These are phyloP conservation scores for Siphamia tubifer DNA, from an alignment of 2,113 vertebrate genomes.

Conservation along the genomic window DNA sequence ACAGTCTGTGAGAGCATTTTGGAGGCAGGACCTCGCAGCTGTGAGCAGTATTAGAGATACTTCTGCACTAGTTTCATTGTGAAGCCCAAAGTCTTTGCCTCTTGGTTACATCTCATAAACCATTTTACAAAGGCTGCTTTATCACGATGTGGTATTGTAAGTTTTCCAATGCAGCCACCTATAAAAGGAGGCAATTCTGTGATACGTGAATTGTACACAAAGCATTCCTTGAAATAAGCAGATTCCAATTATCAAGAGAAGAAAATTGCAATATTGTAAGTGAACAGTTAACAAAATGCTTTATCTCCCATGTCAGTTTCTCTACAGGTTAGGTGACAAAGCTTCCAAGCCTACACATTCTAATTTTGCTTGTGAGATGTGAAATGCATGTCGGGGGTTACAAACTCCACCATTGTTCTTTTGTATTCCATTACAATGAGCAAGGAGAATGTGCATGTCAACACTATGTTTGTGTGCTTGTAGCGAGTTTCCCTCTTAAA, in stretches of 20 bases:
- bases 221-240: not conserved
- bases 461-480: slow-evolving; percentile 49
- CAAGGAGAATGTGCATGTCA: slow-evolving; percentile 50
- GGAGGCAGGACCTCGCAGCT: too few species aligned
- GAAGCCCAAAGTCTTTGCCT: too few species aligned
- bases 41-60: too few species aligned
- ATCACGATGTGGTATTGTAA: not conserved
- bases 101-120: not conserved
- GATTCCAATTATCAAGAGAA: not conserved
- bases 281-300: not conserved
- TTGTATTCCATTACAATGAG: slow-evolving; percentile 46
- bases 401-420: slow-evolving; percentile 44
- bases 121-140: not conserved
- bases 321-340: slow-evolving; percentile 14
- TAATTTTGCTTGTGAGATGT: slow-evolving; percentile 27
- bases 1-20: too few species aligned
- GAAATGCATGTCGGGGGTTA: slow-evolving; percentile 19
- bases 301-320: slow-evolving; percentile 3
- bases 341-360: slow-evolving; percentile 21
- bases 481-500: slow-evolving; percentile 53
- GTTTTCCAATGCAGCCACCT: not conserved
- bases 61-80: too few species aligned
- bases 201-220: not conserved
- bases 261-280: not conserved
- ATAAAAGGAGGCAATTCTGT: not conserved